Conservation (phyloP, 1,140 invertebrate genomes). For the Sminthurinus signatus region DNA sequence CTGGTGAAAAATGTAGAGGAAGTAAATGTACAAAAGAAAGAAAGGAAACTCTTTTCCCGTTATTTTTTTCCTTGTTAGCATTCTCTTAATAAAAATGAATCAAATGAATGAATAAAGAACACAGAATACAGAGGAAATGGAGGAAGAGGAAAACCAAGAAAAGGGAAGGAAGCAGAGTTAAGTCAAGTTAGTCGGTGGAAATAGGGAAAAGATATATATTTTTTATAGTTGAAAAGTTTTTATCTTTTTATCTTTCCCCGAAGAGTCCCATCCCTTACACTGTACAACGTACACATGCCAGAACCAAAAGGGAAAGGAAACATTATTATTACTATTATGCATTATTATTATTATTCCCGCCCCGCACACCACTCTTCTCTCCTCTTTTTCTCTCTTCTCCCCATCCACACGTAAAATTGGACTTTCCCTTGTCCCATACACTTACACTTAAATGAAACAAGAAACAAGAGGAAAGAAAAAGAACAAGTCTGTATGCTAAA, state of each 20-base stretch:
- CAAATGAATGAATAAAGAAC: constrained; percentile 12
- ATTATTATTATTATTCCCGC: constrained; percentile 39
- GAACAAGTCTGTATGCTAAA: no score
- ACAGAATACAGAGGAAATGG: not conserved
- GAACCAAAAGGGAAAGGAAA: no score
- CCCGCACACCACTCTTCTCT: not conserved
- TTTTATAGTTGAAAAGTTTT: constrained; percentile 40
- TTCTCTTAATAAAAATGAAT: constrained; percentile 30
- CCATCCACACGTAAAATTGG: not conserved
- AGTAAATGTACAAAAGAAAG: no score
- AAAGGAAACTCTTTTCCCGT: no score
- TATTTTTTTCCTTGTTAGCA: no score
- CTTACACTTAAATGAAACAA: no score
- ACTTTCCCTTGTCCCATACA: not conserved
- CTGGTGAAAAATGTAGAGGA: no score
- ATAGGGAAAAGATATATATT: no score
- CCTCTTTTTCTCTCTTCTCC: constrained; percentile 5
- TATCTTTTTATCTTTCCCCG: constrained; percentile 42
- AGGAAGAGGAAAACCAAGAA: not conserved
- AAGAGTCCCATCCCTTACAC: constrained; percentile 39
- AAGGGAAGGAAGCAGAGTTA: not conserved
- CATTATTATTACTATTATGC: constrained; percentile 37
- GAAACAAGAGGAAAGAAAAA: no score
- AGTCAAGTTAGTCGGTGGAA: no score
- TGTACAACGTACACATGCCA: constrained; percentile 27